Base-by-base conservation (phyloP, 2,797 vertebrate species). In the Florisuga fusca region DNA sequence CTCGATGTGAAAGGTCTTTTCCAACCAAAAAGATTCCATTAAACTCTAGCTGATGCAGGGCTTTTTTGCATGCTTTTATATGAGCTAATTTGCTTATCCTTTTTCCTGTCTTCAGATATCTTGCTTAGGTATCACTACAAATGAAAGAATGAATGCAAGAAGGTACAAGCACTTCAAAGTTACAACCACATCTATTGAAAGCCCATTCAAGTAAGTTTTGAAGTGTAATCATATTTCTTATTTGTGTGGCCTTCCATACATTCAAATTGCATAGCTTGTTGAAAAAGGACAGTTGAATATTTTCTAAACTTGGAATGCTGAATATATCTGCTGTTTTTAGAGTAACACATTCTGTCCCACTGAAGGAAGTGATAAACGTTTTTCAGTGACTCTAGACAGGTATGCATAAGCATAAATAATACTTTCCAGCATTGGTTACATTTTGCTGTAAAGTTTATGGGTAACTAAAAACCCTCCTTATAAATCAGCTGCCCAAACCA, bases 131-230 rank as follows among this genome's bases (percentile, higher is more conserved):
- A 99, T 99, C 97, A 99, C 99, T 55, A 99, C 99, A 97, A 99
- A 99, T 78, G 99, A 99, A 97, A 98, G 99, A 96, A 99, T 99
- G 99, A 99, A 99, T 91, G 99, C 99, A 66, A 99, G 99, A 97
- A 98, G 99, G 97, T 99, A 99, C 96, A 99, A 99, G 98, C 99
- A 99, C 99, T 99, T 99, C 99, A 99, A 99, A 98, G 99, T 99
- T 95, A 99, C 99, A 48, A 99, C 99, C 84, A 99, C 99, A 12
- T 99, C 99, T 97, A 99, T 99, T 93, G 99, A 99, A 98, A 99
- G 99, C 95, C 99, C 99, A 64, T 99, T 99, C 98, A 99, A 99
- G 99, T 99, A 97, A 97, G 98, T 97, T 76, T 51, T 91, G 78
- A 68, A 89, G 41, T 34, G 6, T 75, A 51, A 46, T 89, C n/a